A percentile compares a stretch with the other conserved stretches of the same genome.
Conservation (phyloP, 2,888 invertebrate species). For the Tachina fera region DNA sequence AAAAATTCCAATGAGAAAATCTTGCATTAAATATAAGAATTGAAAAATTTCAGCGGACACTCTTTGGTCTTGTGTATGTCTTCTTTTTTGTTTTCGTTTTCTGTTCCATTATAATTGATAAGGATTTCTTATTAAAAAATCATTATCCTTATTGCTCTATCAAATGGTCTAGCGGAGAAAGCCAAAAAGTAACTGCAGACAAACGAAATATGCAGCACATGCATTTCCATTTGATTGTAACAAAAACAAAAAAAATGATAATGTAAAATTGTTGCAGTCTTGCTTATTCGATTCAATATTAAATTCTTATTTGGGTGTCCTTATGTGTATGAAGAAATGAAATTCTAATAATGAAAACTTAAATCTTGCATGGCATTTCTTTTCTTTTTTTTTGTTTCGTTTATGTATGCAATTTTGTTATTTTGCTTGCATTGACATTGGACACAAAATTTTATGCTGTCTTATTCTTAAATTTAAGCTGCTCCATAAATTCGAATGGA, state of each 20-base stretch:
- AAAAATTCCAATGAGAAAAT: not conserved
- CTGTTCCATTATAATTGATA: conserved; percentile 49
- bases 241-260: conserved; percentile 15
- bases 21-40: conserved; percentile 22
- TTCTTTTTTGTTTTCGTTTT: conserved; percentile 8
- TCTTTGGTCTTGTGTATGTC: not conserved
- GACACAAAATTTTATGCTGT: not conserved
- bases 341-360: conserved; percentile 52
- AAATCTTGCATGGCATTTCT: conserved; percentile 34
- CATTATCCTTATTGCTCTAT: conserved; percentile 48
- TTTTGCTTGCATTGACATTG: not conserved
- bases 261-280: conserved; percentile 3
- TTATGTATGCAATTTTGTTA: conserved; percentile 23
- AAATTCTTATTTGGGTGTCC: conserved; percentile 36
- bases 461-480: conserved; percentile 37
- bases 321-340: not conserved
- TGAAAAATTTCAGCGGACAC: conserved; percentile 5
- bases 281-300: conserved; percentile 8
- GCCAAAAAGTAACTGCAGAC: not conserved
- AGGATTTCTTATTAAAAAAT: conserved; percentile 62
- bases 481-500: conserved; percentile 42
- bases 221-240: conserved; percentile 49
- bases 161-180: conserved; percentile 9
- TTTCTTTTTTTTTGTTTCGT: not conserved
- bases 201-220: conserved; percentile 47